Percentiles rank a stretch among this genome's conserved stretches.
phyloP scores from a whole-genome alignment of 1,140 invertebrate species.

The Drosophila erecta region DNA sequence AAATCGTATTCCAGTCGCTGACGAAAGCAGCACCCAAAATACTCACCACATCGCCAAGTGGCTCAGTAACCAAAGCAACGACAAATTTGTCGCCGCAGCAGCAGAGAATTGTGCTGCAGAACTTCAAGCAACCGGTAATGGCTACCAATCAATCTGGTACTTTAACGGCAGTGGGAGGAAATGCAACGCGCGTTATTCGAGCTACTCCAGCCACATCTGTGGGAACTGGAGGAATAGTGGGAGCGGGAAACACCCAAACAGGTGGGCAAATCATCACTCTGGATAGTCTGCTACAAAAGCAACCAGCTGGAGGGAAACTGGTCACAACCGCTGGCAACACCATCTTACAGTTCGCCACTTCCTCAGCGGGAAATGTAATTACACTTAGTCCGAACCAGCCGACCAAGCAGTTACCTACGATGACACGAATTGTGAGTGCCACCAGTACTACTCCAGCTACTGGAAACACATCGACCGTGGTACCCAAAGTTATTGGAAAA shows the following conservation, averaged over 20 bases:
- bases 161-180: conserved; percentile 11
- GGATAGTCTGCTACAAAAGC: conserved; percentile 88
- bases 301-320: conserved; percentile 31
- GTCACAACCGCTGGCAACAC: conserved; percentile 44
- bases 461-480: conserved; percentile 10
- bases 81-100: conserved; percentile 69
- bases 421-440: conserved; percentile 83
- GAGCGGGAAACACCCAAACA: conserved; percentile 51
- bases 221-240: conserved; percentile 13
- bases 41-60: conserved; percentile 55
- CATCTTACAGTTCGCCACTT: conserved; percentile 57
- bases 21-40: conserved; percentile 63
- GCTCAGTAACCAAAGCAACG: conserved; percentile 10
- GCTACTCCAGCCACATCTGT: conserved; percentile 35
- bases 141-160: neutral
- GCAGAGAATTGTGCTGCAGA: conserved; percentile 84
- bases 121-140: conserved; percentile 66
- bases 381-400: conserved; percentile 40
- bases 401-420: conserved; percentile 66
- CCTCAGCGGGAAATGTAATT: conserved; percentile 55
- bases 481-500: conserved; percentile 72
- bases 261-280: conserved; percentile 88
- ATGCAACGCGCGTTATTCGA: conserved; percentile 52
- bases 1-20: conserved; percentile 69
- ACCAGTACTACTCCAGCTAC: conserved; percentile 3